Base-by-base conservation (phyloP, 2,888 invertebrate genomes). In the Cylindroiulus punctatus region DNA sequence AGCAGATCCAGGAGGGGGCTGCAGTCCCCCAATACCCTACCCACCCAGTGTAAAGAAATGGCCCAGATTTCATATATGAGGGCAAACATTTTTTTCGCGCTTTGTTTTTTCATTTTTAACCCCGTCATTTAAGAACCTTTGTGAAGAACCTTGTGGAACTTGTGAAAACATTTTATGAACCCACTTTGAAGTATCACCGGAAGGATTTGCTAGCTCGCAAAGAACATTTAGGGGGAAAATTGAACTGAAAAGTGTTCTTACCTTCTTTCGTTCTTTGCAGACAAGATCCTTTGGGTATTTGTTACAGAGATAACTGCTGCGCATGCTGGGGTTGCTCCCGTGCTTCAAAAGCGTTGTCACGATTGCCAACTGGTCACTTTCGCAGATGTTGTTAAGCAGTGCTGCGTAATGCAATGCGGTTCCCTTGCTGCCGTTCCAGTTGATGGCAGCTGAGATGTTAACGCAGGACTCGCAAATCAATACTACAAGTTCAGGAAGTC, bases 261-360 rank as follows among this genome's bases (percentile, higher is more conserved):
- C 81, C 8, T 26, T 81, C 17, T 19, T 36, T 30, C 81, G 30
- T 4, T 81, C 32, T 26, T 81, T 22, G 30, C n/a, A 2, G n/a
- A 81, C 81, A 5, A 81, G 81, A 30, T 81, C n/a, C n/a, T 81
- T 81, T 19, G 81, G 81, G 36, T 19, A 81, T 5, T 26, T 81
- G 19, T 22, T 26, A 3, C 19, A 8, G 12, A 17, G 17, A 14
- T n/a, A 52, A 52, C 7, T 4, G 5, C n/a, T 30, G 5, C 36
- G 30, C 30, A 26, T 26, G 30, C 36, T 30, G 36, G 17, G 36
- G 36, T 26, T 81, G 30, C 32, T 30, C 30, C 81, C 81, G n/a
- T 81, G 17, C 14, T 10, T n/a, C 30, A 81, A 36, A 14, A 81
- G 81, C 4, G 36, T 81, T 19, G 17, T 36, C 19, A 81, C 36